Evolutionary conservation across 2,113 vertebrate genomes (phyloP), one percentile per base, ranked within the genome.

Genomic region (Passerina amoena): DNA sequence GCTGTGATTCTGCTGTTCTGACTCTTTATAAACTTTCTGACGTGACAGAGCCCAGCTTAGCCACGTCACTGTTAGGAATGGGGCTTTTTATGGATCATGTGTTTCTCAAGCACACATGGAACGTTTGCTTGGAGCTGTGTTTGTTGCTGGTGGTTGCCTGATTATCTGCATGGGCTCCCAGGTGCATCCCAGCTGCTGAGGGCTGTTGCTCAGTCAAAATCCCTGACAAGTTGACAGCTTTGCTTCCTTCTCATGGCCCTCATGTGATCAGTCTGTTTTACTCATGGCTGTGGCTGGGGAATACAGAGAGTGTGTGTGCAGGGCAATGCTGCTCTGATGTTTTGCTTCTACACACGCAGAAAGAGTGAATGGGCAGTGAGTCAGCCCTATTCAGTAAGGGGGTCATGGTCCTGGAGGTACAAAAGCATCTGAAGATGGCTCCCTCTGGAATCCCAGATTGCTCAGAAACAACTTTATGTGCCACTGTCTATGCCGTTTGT

Each of bases 31-130:
- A 83, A 75, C 33, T 92, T 84, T 60, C 44, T 68, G 87, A 44
- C 22, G 11, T 5, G 48, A 20, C 42, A 94, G 31, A 82, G 24
- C 27, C 44, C 48, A 71, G 61, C 35, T n/a, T 21, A 19, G 56
- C 13, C 19, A 33, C 0, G 0, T 14, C 60, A 6, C 38, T 71
- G 44, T 23, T 63, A 56, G 61, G 33, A 87, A 21, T 0, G 0
- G 21, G 47, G 53, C 3, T 40, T 83, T 79, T 80, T 37, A 77
- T 31, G 66, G 50, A 28, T 83, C 63, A 4, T 25, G 40, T 56
- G 28, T 53, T 86, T 83, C 82, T 78, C 73, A 40, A 64, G 61
- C 3, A 8, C 7, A 9, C 0, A 0, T 40, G 51, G 60, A 44
- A 27, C 0, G 1, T 44, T 59, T 78, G 21, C 30, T 89, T 75